Evolutionary conservation across 2,888 invertebrate genomes (phyloP), one percentile per base, ranked within the genome.

Genomic region (Hypselothyrea guttata): DNA sequence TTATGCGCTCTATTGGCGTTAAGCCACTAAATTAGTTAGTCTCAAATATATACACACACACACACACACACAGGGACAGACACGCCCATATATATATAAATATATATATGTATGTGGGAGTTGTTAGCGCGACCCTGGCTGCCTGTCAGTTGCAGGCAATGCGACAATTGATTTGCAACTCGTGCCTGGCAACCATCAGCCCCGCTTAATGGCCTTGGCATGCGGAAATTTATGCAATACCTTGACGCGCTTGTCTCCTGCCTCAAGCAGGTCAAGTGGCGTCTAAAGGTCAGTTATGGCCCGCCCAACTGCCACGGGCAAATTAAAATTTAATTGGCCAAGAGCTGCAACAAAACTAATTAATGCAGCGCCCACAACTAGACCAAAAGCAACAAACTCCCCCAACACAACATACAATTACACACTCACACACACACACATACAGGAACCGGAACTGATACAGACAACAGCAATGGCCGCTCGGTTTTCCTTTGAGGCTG

Each of bases 101-200:
- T 22, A 40, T 35, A 28, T 3, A 27, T 33, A 35, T 28, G 22
- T 1, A 12, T 9, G 3, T 30, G 42, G 16, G 27, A 33, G 12
- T 16, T 13, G 42, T 35, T 51, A 48, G 53, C 53, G 22, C 47
- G 51, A 46, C 65, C 65, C 68, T 61, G 68, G 67, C 35, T 54
- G 22, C 52, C 58, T 77, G 71, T 75, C 75, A 57, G 55, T 61
- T 69, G 62, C 72, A 77, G 70, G 72, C 73, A 60, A 55, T 71
- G 82, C 79, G 83, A 71, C 77, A 78, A 82, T 78, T 78, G 77
- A 77, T 77, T 77, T 71, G 78, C 70, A 73, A 64, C 56, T 49
- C 64, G 34, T 78, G 58, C 75, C 69, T 65, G 54, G 42, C 56
- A 56, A 60, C 38, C 18, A 38, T 47, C 45, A 40, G 34, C 49